Evolutionary conservation across 2,888 invertebrate genomes (phyloP), one percentile per base, ranked within the genome.

Genomic region (Drosophila infuscata): DNA sequence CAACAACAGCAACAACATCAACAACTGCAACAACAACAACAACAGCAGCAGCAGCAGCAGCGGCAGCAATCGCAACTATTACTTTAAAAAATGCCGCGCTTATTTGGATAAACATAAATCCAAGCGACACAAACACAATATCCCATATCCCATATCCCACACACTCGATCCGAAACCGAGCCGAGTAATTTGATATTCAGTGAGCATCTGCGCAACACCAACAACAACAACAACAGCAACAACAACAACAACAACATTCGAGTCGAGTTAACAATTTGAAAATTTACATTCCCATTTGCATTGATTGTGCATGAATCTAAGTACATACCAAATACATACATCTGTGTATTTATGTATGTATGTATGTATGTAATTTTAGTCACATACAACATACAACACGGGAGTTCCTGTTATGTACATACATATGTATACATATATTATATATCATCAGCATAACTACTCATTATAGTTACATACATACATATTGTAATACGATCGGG

Each of bases 301-400:
- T 87, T 88, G 90, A 91, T 87, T 91, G 90, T 89, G 86, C 90
- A 85, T 91, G 91, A 89, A 83, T 82, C 89, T 83, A 90, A 77
- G 70, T 71, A 87, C 46, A 76, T 15, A 35, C 30, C 38, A 20
- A 29, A 46, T 36, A 52, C 38, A 54, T 11, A 46, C 32, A 29
- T 17, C n/a, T 35, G 0, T 53, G 12, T 35, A 15, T n/a, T n/a
- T n/a, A n/a, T n/a, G n/a, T n/a, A n/a, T n/a, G n/a, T 46, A 11
- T 33, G 12, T 46, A 52, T 38, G 49, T 87, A 53, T 66, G 35
- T 36, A 43, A 87, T 81, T 81, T 87, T 84, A 84, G 82, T 82
- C 90, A 74, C 89, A 81, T 41, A 58, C 70, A 57, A 66, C 66
- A 9, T 52, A 53, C 43, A 46, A 58, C 61, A 43, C 52, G 33